Evolutionary conservation across 2,888 invertebrate species (phyloP).

Genomic region (Andrena dorsata): DNA sequence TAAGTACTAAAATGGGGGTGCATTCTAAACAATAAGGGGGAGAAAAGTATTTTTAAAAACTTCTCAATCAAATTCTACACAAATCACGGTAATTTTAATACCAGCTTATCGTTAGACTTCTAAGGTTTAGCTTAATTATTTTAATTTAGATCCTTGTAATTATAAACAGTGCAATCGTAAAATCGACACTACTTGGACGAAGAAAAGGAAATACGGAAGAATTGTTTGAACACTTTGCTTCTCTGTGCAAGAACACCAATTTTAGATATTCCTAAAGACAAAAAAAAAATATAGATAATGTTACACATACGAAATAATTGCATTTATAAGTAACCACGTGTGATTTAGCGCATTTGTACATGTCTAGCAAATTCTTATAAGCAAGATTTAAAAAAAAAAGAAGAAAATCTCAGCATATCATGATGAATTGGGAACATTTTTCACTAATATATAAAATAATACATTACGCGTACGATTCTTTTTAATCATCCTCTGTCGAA

Average conservation of each 20-base stretch:
- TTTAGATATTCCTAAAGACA: conserved; percentile 79
- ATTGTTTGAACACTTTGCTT: conserved; percentile 78
- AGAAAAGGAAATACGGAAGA: conserved; percentile 41
- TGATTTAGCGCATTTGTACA: conserved; percentile 80
- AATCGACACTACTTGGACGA: conserved; percentile 68
- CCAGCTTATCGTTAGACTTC: conserved; percentile 73
- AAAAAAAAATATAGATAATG: conserved; percentile 78
- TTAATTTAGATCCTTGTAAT: conserved; percentile 80
- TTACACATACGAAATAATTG: conserved; percentile 78
- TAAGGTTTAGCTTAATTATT: conserved; percentile 76
- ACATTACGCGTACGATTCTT: conserved; percentile 69
- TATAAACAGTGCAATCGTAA: conserved; percentile 83
- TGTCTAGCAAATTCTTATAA: conserved; percentile 76
- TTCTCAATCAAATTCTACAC: conserved; percentile 72
- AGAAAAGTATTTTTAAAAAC: conserved; percentile 75
- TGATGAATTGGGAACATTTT: conserved; percentile 76
- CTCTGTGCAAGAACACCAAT: conserved; percentile 77
- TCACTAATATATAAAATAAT: conserved; percentile 79
- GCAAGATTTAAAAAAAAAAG: conserved; percentile 66
- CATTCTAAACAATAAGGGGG: conserved; percentile 67
- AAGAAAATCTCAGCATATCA: conserved; percentile 76
- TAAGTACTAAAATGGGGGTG: conserved; percentile 43
- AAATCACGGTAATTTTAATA: conserved; percentile 80
- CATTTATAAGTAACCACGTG: conserved; percentile 79
- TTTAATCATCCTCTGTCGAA: conserved; percentile 68